These are phyloP conservation scores for Alloplasta piceator DNA, from an alignment of 2,888 invertebrate species.

Conservation along the genomic window DNA sequence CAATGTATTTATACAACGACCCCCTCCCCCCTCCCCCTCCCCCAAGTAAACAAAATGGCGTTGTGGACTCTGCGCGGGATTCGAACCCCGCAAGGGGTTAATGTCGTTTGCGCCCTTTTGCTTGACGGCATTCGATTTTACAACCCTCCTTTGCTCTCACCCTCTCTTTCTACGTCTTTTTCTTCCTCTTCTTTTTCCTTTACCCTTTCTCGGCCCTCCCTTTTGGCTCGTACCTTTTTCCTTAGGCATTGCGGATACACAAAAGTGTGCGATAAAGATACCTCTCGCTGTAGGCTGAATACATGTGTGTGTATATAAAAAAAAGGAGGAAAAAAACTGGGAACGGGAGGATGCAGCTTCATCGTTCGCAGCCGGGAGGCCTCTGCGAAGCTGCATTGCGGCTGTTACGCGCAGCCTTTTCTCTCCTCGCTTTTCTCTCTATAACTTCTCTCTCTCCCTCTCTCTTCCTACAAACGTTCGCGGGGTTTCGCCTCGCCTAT, in stretches of 20 bases:
- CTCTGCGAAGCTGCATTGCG: slow-evolving; percentile 66
- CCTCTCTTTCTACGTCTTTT: background rate
- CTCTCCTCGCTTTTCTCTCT: slow-evolving; percentile 30
- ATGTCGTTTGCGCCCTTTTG: too few species aligned
- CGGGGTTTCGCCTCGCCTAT: slow-evolving; percentile 20
- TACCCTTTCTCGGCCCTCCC: slow-evolving; percentile 43
- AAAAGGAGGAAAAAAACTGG: slow-evolving; percentile 9
- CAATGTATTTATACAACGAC: too few species aligned
- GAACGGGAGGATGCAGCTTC: slow-evolving; percentile 60
- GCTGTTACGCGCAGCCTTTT: slow-evolving; percentile 65
- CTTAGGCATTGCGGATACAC: slow-evolving; percentile 58
- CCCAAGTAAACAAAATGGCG: too few species aligned
- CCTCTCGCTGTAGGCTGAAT: slow-evolving; percentile 1
- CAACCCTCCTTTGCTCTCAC: background rate
- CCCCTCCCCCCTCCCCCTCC: too few species aligned
- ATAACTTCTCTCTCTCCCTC: slow-evolving; percentile 23
- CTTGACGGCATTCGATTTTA: too few species aligned
- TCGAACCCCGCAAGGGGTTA: too few species aligned
- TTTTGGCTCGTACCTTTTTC: slow-evolving; percentile 59
- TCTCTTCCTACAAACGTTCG: slow-evolving; percentile 23
- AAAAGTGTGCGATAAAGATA: slow-evolving; percentile 11
- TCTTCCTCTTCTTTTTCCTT: slow-evolving; percentile 13
- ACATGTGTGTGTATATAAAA: background rate
- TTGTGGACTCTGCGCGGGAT: too few species aligned
- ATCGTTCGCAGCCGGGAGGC: slow-evolving; percentile 51